Evolutionary conservation across 2,888 invertebrate genomes (phyloP), one percentile per base, ranked within the genome.

Genomic region (Lathronympha strigana): DNA sequence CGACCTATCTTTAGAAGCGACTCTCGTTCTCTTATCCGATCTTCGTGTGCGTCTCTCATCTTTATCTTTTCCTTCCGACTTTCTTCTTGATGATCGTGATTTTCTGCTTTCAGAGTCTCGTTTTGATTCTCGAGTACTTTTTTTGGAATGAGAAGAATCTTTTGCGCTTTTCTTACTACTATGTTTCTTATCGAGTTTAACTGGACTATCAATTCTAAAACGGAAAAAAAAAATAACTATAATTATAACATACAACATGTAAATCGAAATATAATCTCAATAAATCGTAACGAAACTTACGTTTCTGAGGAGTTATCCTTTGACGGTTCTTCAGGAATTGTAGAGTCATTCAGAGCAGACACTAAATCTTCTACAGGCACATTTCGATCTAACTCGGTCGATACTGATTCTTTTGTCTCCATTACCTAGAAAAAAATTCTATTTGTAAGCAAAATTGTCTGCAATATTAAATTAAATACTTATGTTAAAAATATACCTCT

Each of bases 351-450:
- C 11, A 95, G 76, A 1, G 93, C 94, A 0, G 93, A 90, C 0
- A 95, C 95, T 13, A 95, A 92, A 79, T 95, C 95, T 72, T 95
- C 95, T 0, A 95, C 94, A 0, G 95, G 93, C 2, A 95, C 93
- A 77, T 93, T 93, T 0, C 93, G 92, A 74, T 94, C 94, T 55
- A 94, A 83, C 70, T 94, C 95, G 5, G 93, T 93, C 67, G 93
- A 93, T 66, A 94, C 93, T 3, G 93, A 93, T 62, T 92, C 90
- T 74, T 94, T 93, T 43, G 93, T 93, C 83, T 95, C 94, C 80
- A 95, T 94, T 50, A 93, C 94, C 93, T 93, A 70, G 69, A 73
- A 66, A 68, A 68, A 63, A 15, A 33, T 28, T 28, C 55, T 40
- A 19, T 21, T 4, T 61, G 43, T 28, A 45, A 40, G 28, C 8